Conservation (phyloP, 2,888 invertebrate species). For the Leptura quadrifasciata region DNA sequence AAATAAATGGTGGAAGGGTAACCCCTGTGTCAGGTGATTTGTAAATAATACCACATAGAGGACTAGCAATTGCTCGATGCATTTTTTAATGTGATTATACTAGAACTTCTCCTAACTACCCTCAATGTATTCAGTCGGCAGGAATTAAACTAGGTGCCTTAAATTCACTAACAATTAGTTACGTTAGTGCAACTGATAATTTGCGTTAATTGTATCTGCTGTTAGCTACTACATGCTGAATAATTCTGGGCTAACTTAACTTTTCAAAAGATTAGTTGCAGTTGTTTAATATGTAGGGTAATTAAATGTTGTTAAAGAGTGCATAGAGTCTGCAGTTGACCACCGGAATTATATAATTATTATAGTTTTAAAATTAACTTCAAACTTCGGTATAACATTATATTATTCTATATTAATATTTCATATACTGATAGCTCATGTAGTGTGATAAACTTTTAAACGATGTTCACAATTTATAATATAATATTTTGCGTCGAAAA, state of each 20-base stretch:
- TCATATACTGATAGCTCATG: too few species aligned
- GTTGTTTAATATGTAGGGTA: neutral
- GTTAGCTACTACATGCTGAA: neutral
- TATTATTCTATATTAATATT: neutral
- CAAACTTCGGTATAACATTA: neutral
- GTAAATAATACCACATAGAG: too few species aligned
- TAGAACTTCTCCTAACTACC: neutral
- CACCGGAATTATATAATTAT: neutral
- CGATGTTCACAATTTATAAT: too few species aligned
- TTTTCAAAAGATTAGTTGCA: slow-evolving; percentile 7
- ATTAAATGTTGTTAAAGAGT: neutral
- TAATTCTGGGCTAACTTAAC: neutral
- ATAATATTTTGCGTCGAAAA: too few species aligned
- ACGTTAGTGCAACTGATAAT: neutral
- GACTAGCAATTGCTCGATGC: too few species aligned
- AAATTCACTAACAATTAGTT: neutral
- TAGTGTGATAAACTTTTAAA: too few species aligned
- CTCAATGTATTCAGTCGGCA: neutral
- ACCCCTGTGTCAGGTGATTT: too few species aligned
- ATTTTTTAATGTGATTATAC: too few species aligned
- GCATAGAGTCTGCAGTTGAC: too few species aligned
- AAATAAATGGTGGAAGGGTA: too few species aligned
- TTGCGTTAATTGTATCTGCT: slow-evolving; percentile 7
- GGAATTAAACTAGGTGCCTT: neutral
- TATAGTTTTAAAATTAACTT: too few species aligned